Evolutionary conservation across 64 coral and sea anemone species (phyloP), one percentile per base, ranked within the genome.

Genomic region (Montipora foliosa): DNA sequence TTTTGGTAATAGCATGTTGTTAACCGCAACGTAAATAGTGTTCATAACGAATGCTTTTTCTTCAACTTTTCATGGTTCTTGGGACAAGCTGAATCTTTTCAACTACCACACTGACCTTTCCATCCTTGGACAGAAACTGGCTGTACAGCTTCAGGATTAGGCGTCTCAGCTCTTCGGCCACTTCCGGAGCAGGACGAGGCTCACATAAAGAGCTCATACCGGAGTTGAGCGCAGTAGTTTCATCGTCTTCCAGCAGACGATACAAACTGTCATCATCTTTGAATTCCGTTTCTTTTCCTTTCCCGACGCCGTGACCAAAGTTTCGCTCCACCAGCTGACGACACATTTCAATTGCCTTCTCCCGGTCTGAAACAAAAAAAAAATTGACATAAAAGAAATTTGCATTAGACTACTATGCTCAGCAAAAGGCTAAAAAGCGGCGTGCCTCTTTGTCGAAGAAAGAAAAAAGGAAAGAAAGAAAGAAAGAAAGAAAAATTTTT

Each of bases 171-270:
- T 88, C 91, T 75, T 99, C 97, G 1, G 91, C 97, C 21, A 99
- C 92, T 50, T 99, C 89, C 13, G 95, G 92, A 12, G 97, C 97
- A 45, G 97, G 92, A 14, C 97, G 90, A 17, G 97, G 97, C 80
- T 99, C 97, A 47, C 97, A 99, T 14, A 80, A 58, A 19, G 97
- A 98, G 21, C 82, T 92, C 77, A 96, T 88, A 37, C 95, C 97
- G 66, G 97, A 72, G 80, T 98, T 98, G 13, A 98, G 81, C 2
- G 97, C 94, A 77, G 93, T 98, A 37, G 94, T 94, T 91, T 98
- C 97, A 44, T 98, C 97, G 81, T 98, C 94, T 55, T 98, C 91
- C 5, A 98, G 80, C 66, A 98, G 91, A 21, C 97, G 85, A 82
- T 98, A 98, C 19, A 98, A 50, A n/a, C 88, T 96, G 50, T 94